Percentiles rank a stretch among this genome's conserved stretches.
These are phyloP conservation scores for Callinectes sapidus DNA, from an alignment of 2,888 invertebrate species.

Conservation along the genomic window DNA sequence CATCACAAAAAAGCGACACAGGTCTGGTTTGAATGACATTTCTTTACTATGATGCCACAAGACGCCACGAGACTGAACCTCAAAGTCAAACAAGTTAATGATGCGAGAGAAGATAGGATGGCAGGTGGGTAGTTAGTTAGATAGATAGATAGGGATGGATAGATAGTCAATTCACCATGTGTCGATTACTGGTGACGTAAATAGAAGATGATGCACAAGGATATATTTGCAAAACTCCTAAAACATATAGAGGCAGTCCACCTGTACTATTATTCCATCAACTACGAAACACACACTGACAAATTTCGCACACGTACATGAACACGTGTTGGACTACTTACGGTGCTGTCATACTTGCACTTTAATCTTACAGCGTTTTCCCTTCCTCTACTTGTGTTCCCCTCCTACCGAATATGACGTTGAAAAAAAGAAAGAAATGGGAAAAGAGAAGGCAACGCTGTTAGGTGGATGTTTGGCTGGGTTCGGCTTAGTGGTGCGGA, in stretches of 20 bases:
- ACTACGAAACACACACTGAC: too few species aligned
- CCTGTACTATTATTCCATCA: too few species aligned
- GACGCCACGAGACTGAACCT: neutral
- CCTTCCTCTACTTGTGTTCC: neutral
- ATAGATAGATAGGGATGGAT: too few species aligned
- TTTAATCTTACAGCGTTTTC: neutral
- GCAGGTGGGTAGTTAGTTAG: too few species aligned
- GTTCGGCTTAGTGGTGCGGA: neutral
- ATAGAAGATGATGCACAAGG: too few species aligned
- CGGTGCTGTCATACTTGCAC: neutral
- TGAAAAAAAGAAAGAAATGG: neutral
- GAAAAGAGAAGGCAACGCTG: neutral
- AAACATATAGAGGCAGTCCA: too few species aligned
- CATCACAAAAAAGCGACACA: neutral
- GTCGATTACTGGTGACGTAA: too few species aligned
- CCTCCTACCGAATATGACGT: neutral
- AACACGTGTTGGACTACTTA: neutral
- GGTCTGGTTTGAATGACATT: neutral
- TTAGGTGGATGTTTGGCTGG: neutral
- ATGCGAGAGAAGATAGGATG: neutral
- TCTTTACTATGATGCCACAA: neutral
- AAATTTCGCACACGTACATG: too few species aligned
- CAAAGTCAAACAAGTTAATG: neutral
- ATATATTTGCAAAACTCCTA: too few species aligned
- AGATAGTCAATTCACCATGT: too few species aligned